phyloP scores from a whole-genome alignment of 2,113 vertebrate species.

The Gymnocephalus cernua region DNA sequence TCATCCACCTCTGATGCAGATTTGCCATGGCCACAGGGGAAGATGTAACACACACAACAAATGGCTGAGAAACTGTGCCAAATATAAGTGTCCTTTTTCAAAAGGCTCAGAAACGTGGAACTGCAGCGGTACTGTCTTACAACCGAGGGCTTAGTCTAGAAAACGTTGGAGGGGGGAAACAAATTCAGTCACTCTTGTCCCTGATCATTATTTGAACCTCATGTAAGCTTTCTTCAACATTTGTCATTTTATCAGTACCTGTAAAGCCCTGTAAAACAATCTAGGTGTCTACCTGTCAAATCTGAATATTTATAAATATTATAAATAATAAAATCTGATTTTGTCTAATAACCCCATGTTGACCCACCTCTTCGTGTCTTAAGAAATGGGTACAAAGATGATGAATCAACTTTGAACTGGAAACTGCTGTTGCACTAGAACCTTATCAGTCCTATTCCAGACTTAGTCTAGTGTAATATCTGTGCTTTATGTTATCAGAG shows the following conservation, averaged over 20 bases:
- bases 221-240: not conserved
- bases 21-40: no score
- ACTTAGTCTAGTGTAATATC: constrained; percentile 28
- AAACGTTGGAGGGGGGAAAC: not conserved
- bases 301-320: no score
- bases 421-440: constrained; percentile 8
- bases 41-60: not conserved
- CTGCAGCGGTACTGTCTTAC: no score
- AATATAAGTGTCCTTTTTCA: not conserved
- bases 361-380: not conserved
- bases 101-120: not conserved
- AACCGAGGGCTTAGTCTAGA: not conserved
- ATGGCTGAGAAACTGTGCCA: not conserved
- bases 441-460: constrained; percentile 34
- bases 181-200: not conserved
- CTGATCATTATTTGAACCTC: not conserved
- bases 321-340: not conserved
- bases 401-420: constrained; percentile 17
- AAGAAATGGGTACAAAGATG: constrained; percentile 36
- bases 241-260: not conserved
- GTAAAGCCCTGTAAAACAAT: not conserved
- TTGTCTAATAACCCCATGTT: not conserved
- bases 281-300: not conserved
- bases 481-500: constrained; percentile 34
- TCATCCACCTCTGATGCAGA: not conserved